These are phyloP conservation scores for Drosophila bifasciata DNA, from an alignment of 1,140 invertebrate genomes.

Conservation along the genomic window DNA sequence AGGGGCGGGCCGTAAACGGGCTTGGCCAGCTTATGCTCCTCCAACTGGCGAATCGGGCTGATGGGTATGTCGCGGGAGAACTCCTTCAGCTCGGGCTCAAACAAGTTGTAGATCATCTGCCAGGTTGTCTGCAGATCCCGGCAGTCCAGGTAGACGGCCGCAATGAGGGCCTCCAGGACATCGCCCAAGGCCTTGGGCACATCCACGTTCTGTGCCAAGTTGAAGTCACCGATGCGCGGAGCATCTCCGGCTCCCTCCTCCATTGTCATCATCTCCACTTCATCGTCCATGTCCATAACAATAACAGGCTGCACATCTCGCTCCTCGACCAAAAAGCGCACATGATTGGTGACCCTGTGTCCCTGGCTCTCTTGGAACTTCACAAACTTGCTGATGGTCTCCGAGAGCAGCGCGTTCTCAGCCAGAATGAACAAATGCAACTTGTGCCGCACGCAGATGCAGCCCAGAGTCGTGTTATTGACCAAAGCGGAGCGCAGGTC, in stretches of 20 bases:
- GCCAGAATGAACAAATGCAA: conserved; percentile 90
- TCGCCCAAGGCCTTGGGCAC: conserved; percentile 97
- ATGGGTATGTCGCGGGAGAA: conserved; percentile 94
- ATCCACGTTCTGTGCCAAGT: conserved; percentile 90
- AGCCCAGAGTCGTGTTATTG: conserved; percentile 97
- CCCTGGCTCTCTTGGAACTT: conserved; percentile 89
- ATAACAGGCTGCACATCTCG: conserved; percentile 82
- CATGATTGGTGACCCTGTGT: conserved; percentile 87
- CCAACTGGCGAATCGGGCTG: conserved; percentile 93
- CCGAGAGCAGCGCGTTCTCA: conserved; percentile 87
- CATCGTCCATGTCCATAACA: conserved; percentile 62
- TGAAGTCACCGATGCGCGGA: conserved; percentile 27
- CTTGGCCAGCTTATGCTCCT: conserved; percentile 88
- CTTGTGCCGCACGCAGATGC: conserved; percentile 92
- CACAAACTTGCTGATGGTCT: conserved; percentile 91
- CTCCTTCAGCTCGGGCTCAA: conserved; percentile 89
- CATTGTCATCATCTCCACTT: conserved; percentile 12
- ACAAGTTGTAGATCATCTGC: conserved; percentile 91
- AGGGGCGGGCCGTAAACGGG: conserved; percentile 85
- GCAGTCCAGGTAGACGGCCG: conserved; percentile 96
- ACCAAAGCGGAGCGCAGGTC: conserved; percentile 96
- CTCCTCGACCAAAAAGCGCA: conserved; percentile 89
- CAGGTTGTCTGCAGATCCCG: conserved; percentile 92
- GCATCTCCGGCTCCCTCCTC: background rate
- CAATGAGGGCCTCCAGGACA: conserved; percentile 96